These are phyloP conservation scores for Rambutsinella grinnellia DNA, from an alignment of 2,888 invertebrate genomes.

Conservation along the genomic window DNA sequence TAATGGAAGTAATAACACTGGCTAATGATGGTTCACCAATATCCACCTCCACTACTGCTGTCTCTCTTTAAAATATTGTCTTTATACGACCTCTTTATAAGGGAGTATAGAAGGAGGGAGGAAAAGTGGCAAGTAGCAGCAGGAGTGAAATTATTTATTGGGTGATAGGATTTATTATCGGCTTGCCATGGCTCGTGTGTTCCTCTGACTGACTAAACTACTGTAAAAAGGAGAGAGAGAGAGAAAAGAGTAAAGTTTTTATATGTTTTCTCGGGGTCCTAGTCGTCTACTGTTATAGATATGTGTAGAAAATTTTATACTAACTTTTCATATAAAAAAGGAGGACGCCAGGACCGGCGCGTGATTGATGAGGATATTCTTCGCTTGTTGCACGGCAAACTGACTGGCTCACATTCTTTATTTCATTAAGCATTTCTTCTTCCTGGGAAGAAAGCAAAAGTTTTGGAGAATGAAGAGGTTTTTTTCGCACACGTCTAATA, in stretches of 20 bases:
- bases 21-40: background rate
- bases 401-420: constrained; percentile 63
- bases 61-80: background rate
- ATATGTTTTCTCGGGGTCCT: constrained; percentile 14
- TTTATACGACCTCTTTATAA: background rate
- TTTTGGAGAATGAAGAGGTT: background rate
- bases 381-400: constrained; percentile 64
- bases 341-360: constrained; percentile 12
- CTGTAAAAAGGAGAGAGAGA: background rate
- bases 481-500: background rate
- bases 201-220: constrained; percentile 22
- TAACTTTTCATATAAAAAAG: background rate
- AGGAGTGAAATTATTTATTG: constrained; percentile 57
- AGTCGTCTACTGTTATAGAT: background rate
- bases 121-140: constrained; percentile 53
- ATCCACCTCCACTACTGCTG: background rate
- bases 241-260: background rate
- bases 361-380: constrained; percentile 56
- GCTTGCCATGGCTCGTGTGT: constrained; percentile 39
- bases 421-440: constrained; percentile 56
- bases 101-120: background rate
- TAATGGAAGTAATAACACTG: background rate
- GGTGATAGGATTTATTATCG: constrained; percentile 58
- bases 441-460: background rate
- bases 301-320: background rate